These are phyloP conservation scores for Prunella himalayana DNA, from an alignment of 2,113 vertebrate species.

Conservation along the genomic window DNA sequence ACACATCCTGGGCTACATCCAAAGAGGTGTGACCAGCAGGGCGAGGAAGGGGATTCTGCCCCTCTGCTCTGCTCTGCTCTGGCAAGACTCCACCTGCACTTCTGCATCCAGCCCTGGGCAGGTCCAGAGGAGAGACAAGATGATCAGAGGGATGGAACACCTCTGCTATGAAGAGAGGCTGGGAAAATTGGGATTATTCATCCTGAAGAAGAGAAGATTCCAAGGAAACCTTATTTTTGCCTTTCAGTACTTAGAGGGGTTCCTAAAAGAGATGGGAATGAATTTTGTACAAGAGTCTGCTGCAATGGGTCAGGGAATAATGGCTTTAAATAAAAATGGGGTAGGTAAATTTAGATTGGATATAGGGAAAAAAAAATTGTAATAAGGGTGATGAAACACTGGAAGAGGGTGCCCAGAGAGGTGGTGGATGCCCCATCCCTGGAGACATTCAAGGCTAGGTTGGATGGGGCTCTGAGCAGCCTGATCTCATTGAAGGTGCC, in stretches of 20 bases:
- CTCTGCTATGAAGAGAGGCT: neutral
- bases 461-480: neutral
- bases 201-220: neutral
- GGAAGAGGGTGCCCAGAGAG: neutral
- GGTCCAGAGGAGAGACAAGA: neutral
- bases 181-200: neutral
- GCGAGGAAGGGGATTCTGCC: neutral
- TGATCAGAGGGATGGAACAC: neutral
- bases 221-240: neutral
- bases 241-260: neutral
- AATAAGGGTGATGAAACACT: neutral
- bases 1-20: neutral
- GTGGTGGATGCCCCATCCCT: neutral
- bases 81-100: neutral
- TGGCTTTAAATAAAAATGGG: neutral
- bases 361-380: neutral
- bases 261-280: neutral
- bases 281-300: neutral
- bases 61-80: neutral
- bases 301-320: neutral
- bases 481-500: neutral
- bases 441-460: neutral
- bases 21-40: neutral
- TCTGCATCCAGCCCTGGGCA: neutral
- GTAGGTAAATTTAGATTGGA: neutral